Conservation (phyloP, 35 echinoderm and acorn worm genomes). For the Ptychodera flava region DNA sequence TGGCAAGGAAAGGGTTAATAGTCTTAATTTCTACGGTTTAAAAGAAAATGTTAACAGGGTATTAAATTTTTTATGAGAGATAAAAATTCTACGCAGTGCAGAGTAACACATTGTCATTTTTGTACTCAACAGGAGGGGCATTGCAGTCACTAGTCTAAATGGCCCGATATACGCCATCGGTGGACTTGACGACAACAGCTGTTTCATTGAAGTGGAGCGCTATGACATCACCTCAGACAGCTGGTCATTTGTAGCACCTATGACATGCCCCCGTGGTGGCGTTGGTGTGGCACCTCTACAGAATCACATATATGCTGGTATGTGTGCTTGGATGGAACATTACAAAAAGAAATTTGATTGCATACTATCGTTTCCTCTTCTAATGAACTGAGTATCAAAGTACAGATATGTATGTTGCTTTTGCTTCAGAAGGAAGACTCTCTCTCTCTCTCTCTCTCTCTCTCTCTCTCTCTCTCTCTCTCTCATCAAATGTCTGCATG, state of each 20-base stretch:
- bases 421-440: neutral
- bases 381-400: no score
- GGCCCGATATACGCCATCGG: slow-evolving; percentile 91
- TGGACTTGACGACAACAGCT: slow-evolving; percentile 80
- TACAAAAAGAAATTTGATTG: neutral
- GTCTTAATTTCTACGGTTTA: no score
- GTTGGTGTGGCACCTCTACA: slow-evolving; percentile 85
- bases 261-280: slow-evolving; percentile 81
- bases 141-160: slow-evolving; percentile 64
- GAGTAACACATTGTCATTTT: no score
- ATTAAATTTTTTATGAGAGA: no score
- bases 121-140: slow-evolving; percentile 81
- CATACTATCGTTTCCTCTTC: neutral
- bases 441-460: no score
- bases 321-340: neutral
- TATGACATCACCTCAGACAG: slow-evolving; percentile 63
- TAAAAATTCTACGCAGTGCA: no score
- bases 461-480: no score
- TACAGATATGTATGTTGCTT: neutral
- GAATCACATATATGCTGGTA: slow-evolving; percentile 88
- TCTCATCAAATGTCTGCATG: no score
- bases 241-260: slow-evolving; percentile 64
- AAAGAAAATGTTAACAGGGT: no score
- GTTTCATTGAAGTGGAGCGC: slow-evolving; percentile 87
- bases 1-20: no score